Conservation (phyloP, 1,140 invertebrate genomes). For the Zaprionus ornatus region DNA sequence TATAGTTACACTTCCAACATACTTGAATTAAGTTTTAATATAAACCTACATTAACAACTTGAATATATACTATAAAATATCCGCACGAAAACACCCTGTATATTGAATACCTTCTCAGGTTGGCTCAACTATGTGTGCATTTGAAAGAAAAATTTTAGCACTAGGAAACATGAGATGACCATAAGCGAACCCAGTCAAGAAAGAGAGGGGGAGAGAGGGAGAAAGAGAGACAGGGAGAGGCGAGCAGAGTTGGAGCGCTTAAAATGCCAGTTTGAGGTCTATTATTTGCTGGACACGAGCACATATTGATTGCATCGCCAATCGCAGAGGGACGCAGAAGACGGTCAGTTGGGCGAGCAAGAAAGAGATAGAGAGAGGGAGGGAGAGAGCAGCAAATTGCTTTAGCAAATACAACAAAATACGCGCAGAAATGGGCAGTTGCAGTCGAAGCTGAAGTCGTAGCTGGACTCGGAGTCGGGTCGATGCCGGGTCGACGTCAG, state of each 20-base stretch:
- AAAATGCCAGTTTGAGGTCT: slow-evolving; percentile 80
- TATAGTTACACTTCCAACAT: too few species aligned
- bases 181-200: slow-evolving; percentile 23
- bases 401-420: slow-evolving; percentile 72
- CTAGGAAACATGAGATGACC: slow-evolving; percentile 58
- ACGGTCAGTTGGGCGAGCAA: slow-evolving; percentile 26
- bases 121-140: slow-evolving; percentile 59
- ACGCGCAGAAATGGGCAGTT: slow-evolving; percentile 27
- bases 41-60: neutral
- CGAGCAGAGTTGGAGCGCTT: slow-evolving; percentile 37
- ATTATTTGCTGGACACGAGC: slow-evolving; percentile 84
- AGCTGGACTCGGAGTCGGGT: slow-evolving; percentile 14
- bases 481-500: neutral
- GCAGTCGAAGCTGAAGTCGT: slow-evolving; percentile 20
- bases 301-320: slow-evolving; percentile 82
- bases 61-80: neutral
- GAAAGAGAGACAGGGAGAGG: neutral
- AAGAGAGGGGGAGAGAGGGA: neutral
- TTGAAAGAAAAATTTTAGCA: slow-evolving; percentile 61
- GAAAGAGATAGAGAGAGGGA: neutral
- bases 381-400: slow-evolving; percentile 66
- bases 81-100: slow-evolving; percentile 35
- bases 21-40: neutral
- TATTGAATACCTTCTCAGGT: slow-evolving; percentile 9
- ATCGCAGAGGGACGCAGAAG: slow-evolving; percentile 22